Base-by-base conservation (phyloP, 2,113 vertebrate species). In the Sarotherodon lohbergeri region DNA sequence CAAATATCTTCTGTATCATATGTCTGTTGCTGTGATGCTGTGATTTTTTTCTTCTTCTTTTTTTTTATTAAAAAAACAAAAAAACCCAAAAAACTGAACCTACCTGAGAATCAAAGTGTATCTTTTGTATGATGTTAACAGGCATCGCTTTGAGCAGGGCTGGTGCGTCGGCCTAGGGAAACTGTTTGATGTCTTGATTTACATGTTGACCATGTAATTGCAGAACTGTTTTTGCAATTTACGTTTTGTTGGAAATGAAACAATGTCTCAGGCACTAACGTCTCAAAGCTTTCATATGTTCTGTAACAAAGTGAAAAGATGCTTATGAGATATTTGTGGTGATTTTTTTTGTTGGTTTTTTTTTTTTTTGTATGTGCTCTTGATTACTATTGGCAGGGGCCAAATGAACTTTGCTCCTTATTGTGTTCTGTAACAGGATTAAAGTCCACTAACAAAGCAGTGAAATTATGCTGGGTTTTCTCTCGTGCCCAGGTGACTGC, bases 141-240 rank as follows among this genome's bases (percentile, higher is more conserved):
- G 88, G 41, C 63, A 76, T 88, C 89, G 86, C 90, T 90, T 91
- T 83, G 55, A 92, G 86, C 83, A 81, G 85, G 54, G 66, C 78
- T 87, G 55, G 56, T 88, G 46, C 83, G 82, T 89, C 36, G 83
- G 81, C 78, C 57, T 84, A 71, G 84, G 46, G 82, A 89, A 86
- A 90, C 89, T 87, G 81, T 93, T 87, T 80, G 82, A 88, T 89
- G 89, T 93, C 90, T 93, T 86, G 71, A 89, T 88, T 93, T 90
- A 95, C 94, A 96, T 95, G 95, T 96, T 94, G 94, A 96, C 50
- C 93, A 94, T 95, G 94, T 95, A 94, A 93, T 81, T 90, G 82
- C 71, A 82, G 80, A 86, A 82, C 36, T 85, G 76, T 73, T 59
- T 87, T 82, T 88, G 80, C 7, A 85, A 84, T 63, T 87, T 46